Evolutionary conservation across 1,140 invertebrate species (phyloP).

Genomic region (Drosophila pseudoananassae): DNA sequence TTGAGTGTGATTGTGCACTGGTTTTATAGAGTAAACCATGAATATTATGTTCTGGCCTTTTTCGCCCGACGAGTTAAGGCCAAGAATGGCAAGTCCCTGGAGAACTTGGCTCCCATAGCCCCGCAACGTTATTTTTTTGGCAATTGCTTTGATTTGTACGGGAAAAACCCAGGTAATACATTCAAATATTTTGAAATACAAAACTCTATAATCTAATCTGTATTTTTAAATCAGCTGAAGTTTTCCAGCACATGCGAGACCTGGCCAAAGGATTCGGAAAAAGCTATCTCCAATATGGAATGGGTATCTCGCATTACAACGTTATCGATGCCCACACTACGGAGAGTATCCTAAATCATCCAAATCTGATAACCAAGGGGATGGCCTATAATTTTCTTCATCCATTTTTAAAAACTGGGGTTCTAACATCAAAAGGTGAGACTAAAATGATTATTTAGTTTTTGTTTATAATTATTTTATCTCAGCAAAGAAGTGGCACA

Average conservation of each 20-base stretch:
- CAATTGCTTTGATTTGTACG: slow-evolving; percentile 56
- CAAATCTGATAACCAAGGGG: slow-evolving; percentile 64
- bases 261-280: slow-evolving; percentile 3
- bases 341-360: slow-evolving; percentile 64
- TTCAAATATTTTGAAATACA: neutral
- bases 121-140: slow-evolving; percentile 40
- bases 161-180: slow-evolving; percentile 45
- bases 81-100: slow-evolving; percentile 43
- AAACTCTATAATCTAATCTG: neutral
- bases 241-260: slow-evolving; percentile 26
- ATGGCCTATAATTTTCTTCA: slow-evolving; percentile 85
- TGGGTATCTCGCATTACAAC: slow-evolving; percentile 54
- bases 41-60: slow-evolving; percentile 40
- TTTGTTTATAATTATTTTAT: slow-evolving; percentile 84
- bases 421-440: slow-evolving; percentile 87
- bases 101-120: slow-evolving; percentile 24
- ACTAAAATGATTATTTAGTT: neutral
- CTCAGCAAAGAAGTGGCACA: slow-evolving; percentile 90
- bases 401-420: slow-evolving; percentile 88
- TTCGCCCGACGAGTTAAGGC: slow-evolving; percentile 45
- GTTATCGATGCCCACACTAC: slow-evolving; percentile 71
- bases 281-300: slow-evolving; percentile 62
- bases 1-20: slow-evolving; percentile 39
- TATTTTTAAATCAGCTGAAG: slow-evolving; percentile 16
- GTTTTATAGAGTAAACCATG: slow-evolving; percentile 50